Base-by-base conservation (phyloP, 2,888 invertebrate species). In the Andricus curvator region DNA sequence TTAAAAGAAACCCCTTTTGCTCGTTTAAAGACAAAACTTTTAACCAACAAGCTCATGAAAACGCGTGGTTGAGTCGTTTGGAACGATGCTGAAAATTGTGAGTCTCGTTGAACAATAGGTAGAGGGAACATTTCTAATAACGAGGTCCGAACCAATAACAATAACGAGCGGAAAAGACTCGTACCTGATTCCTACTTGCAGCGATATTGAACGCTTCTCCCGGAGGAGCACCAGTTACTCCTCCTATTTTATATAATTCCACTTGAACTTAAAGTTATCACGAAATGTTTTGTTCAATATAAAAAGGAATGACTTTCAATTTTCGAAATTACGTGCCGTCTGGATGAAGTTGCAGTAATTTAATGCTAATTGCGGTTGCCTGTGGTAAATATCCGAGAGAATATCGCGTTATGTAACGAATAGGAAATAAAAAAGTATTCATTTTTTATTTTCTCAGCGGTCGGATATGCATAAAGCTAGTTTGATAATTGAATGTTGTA, bases 341-440 rank as follows among this genome's bases (percentile, higher is more conserved):
- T 25, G 6, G 64, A 15, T 29, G 37, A 41, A n/a, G 6, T 1
- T 44, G 37, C 11, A 41, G 37, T 41, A 44, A 44, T 44, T 67
- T 44, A 67, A 67, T 67, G 67, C 67, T 67, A 67, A 44, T 67
- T 67, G 41, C n/a, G 41, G 67, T 67, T 67, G 22, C 67, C 67
- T 67, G 67, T n/a, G 6, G 41, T 67, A 67, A 67, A 44, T 15
- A 22, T 62, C n/a, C 33, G 29, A 33, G 41, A 41, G n/a, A 37
- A 66, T 22, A 41, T n/a, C 66, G 33, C 37, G 67, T 67, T 67
- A 44, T n/a, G 15, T 41, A 44, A 44, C 64, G 22, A 44, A 33
- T 17, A 65, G 33, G 37, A 65, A 33, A 65, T 33, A 65, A 65
- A 65, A 41, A 67, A 67, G 22, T 2, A 37, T 20, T 56, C 5